Evolutionary conservation across 2,888 invertebrate genomes (phyloP).

Genomic region (Mesorhabditis sp.): DNA sequence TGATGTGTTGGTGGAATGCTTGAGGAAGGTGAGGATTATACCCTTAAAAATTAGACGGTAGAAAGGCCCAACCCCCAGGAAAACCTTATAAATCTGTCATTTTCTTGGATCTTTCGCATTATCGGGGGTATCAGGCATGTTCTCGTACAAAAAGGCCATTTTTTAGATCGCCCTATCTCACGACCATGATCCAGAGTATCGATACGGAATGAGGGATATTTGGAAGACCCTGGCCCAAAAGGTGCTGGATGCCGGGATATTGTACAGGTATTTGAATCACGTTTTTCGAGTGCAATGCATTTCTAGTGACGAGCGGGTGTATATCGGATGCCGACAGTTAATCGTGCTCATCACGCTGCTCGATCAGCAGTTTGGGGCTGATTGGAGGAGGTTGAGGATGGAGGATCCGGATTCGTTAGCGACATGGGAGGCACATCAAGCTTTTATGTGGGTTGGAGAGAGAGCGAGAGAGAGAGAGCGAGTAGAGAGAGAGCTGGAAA

Average conservation of each 20-base stretch:
- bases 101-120: too few relatives aligned
- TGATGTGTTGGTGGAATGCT: slow-evolving; percentile 38
- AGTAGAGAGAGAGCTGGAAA: not conserved
- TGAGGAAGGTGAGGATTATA: slow-evolving; percentile 18
- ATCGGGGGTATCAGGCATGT: too few relatives aligned
- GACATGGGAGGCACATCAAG: not conserved
- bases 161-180: not conserved
- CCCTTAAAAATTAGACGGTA: too few relatives aligned
- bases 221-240: slow-evolving; percentile 4
- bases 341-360: not conserved
- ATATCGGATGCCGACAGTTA: not conserved
- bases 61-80: too few relatives aligned
- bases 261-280: not conserved
- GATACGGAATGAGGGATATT: not conserved
- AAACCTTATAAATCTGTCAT: too few relatives aligned
- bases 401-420: not conserved
- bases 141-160: not conserved
- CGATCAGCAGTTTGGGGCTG: not conserved
- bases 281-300: not conserved
- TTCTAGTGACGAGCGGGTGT: not conserved
- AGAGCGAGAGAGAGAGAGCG: not conserved
- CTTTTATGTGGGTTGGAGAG: not conserved
- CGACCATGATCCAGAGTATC: not conserved
- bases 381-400: not conserved
- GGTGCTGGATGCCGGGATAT: not conserved